These are phyloP conservation scores for Dipodomys merriami DNA, from an alignment of 2,113 vertebrate species.

Conservation along the genomic window DNA sequence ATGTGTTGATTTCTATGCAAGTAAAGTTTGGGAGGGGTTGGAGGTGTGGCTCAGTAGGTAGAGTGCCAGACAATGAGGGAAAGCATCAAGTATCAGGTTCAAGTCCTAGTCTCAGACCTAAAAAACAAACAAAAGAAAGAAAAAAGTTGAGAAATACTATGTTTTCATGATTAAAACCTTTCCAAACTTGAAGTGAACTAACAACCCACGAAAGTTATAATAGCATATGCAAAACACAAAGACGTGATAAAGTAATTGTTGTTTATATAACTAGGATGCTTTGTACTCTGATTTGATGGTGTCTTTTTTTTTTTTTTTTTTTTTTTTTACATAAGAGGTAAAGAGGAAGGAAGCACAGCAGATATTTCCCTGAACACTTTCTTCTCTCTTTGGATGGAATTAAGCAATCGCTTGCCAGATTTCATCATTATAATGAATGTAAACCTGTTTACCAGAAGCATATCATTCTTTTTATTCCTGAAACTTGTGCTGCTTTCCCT, in stretches of 20 bases:
- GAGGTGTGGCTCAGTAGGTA: too few species aligned
- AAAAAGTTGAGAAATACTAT: too few species aligned
- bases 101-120: background rate
- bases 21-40: too few species aligned
- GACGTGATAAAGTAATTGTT: background rate
- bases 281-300: background rate
- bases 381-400: background rate
- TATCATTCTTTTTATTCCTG: slow-evolving; percentile 29
- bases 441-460: slow-evolving; percentile 62
- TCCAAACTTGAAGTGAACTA: too few species aligned
- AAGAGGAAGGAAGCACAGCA: slow-evolving; percentile 35
- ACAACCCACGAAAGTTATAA: too few species aligned
- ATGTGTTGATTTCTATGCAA: background rate
- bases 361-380: slow-evolving; percentile 33
- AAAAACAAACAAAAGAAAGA: background rate
- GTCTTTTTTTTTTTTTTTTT: slow-evolving; percentile 8
- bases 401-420: slow-evolving; percentile 61
- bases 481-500: slow-evolving; percentile 49
- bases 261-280: background rate
- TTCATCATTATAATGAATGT: slow-evolving; percentile 65
- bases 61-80: too few species aligned
- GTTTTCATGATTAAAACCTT: too few species aligned
- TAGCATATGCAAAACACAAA: too few species aligned
- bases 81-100: too few species aligned
- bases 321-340: background rate